Evolutionary conservation across 1,140 invertebrate genomes (phyloP), one percentile per base, ranked within the genome.

Genomic region (Eciton burchellii): DNA sequence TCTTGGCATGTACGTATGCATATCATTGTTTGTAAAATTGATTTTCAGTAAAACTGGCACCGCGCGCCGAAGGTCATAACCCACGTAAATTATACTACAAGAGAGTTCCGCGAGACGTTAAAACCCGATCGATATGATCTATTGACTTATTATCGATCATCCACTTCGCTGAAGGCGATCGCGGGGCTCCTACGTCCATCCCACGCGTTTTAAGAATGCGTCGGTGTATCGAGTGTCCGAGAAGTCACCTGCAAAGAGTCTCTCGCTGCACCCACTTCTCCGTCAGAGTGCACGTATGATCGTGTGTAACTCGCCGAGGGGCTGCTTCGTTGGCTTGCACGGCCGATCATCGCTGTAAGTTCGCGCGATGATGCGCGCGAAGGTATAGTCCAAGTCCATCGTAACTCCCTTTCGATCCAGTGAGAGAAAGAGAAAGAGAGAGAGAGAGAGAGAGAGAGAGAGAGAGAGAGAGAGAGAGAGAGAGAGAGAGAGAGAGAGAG

Each of bases 131-230:
- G 54, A 77, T 79, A 68, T 79, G 60, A 16, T 43, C 68, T 79
- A 79, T 79, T 68, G 62, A 79, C 24, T 79, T 77, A 68, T n/a
- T 77, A 77, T 77, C 68, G 74, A 79, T 79, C 68, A 68, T 79
- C 52, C 63, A n/a, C n/a, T n/a, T 68, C 74, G 26, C 16, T 56
- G 74, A 35, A 45, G 21, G 49, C 63, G 68, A 79, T 49, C 63
- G 49, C 74, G 62, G 56, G 74, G 63, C 74, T 56, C 52, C 35
- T 57, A 79, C 43, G 56, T 79, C 74, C 63, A 68, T 68, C 74
- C 74, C 63, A 68, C 74, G 74, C 47, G 63, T 56, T 79, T 49
- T 63, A 68, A 79, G 74, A 79, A 79, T 79, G 74, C 63, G 35
- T 49, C 54, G 24, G 63, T 54, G 35, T 68, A 68, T 47, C 21